Evolutionary conservation across 2,113 vertebrate genomes (phyloP), one percentile per base, ranked within the genome.

Genomic region (Tragelaphus imberbis): DNA sequence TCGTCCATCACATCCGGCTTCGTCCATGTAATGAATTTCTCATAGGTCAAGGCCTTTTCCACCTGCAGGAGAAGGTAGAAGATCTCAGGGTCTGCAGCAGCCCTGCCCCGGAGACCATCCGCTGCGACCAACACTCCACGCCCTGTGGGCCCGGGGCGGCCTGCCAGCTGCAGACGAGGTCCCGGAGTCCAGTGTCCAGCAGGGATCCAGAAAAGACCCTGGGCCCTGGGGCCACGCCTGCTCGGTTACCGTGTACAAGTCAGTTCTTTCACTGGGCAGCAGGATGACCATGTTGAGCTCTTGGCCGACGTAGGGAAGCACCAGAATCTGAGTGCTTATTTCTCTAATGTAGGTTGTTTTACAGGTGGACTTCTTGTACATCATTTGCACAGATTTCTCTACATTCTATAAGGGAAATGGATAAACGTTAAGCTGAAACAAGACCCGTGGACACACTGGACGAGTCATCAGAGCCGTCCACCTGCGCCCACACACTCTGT

Each of bases 271-370:
- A 36, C 96, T 96, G 0, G 99, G 99, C 19, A 99, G 99, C 96
- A 99, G 85, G 97, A 99, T 99, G 97, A 99, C 97, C 99, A 99
- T 99, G 90, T 99, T 99, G 77, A 99, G 98, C 44, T 99, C 99
- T 7, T 99, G 97, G 40, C 97, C 98, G 0, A 97, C 90, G 28
- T 99, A 99, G 0, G 99, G 99, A 16, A 99, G 88, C 97, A 99
- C 99, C 27, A 99, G 98, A 95, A 99, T 96, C 98, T 98, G 98
- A 94, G 99, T 99, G 91, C 92, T 89, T 5, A 98, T 91, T 9
- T 99, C 99, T 17, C 96, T 96, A 56, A 99, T 96, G n/a, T 98
- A 99, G 19, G 97, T 96, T 36, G 98, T 96, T 19, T 97, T 97
- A 97, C 99, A 99, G 27, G 6, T 96, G 15, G 93, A 97, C 61